Evolutionary conservation across 2,888 invertebrate species (phyloP), one percentile per base, ranked within the genome.

Genomic region (Agapetus fuscipes): DNA sequence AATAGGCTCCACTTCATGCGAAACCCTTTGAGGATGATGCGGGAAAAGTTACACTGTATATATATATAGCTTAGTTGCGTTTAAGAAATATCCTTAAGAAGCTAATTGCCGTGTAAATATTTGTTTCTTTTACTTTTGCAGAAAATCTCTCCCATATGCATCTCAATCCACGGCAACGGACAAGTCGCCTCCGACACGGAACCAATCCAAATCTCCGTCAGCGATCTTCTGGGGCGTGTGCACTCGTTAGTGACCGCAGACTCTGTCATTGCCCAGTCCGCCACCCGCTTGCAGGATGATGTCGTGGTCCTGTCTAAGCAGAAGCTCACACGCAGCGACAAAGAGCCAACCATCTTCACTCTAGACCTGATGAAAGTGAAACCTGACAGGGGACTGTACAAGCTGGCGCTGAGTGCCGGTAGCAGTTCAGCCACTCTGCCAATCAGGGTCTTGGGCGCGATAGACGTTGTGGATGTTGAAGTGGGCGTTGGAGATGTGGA

Each of bases 401-500:
- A 80, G 51, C 73, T 91, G 5, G 79, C 80, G 0, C 58, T 96
- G 10, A 82, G 75, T 43, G 86, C 83, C 3, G 80, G 78, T 31
- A 62, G 69, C 4, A 71, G 72, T 50, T 73, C 74, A 5, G 64
- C 76, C 10, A 78, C 74, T 47, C 59, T 78, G 32, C 66, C 63
- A 35, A 70, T 81, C 15, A 83, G 85, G 41, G 82, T 89, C 12
- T 64, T 88, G 38, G 84, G 87, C 1, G 80, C 83, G 49, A 79
- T 88, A 0, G 74, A 74, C 45, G 74, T 94, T 1, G 78, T 83
- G 50, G 77, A 74, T 38, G 72, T 89, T 32, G 93, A 95, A 60
- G 71, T 96, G 32, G 90, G 91, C 3, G 76, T 94, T 13, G 85
- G 83, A 2, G 95, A 96, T 59, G 80, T 87, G 3, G 95, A 96